Conservation (phyloP, 2,797 vertebrate genomes). For the Staurois parvus region DNA sequence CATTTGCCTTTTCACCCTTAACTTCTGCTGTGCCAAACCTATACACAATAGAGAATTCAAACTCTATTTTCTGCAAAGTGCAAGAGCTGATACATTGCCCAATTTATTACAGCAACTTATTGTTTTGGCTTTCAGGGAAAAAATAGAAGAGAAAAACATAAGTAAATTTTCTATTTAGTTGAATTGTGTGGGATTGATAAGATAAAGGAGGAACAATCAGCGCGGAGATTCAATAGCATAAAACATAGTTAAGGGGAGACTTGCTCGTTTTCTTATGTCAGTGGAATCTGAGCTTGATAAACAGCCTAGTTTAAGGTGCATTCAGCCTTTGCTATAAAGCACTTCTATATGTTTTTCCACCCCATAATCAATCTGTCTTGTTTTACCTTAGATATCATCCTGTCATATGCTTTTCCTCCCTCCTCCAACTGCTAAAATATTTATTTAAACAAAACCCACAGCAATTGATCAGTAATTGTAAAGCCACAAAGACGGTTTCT, state of each 20-base stretch:
- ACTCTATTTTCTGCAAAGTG: conserved; percentile 5
- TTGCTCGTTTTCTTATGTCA: conserved; percentile 47
- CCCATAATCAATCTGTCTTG: conserved; percentile 59
- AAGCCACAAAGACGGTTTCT: not conserved
- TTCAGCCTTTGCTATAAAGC: conserved; percentile 49
- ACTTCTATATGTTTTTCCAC: conserved; percentile 49
- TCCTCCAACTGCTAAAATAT: conserved; percentile 48
- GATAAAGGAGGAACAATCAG: conserved; percentile 54
- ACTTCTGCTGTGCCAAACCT: not conserved
- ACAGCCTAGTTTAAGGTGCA: conserved; percentile 55
- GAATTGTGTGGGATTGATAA: conserved; percentile 51
- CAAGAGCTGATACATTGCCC: conserved; percentile 5
- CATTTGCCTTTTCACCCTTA: not conserved
- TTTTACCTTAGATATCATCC: conserved; percentile 44
- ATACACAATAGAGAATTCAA: conserved; percentile 13
- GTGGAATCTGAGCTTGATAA: conserved; percentile 57
- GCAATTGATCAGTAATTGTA: conserved; percentile 12
- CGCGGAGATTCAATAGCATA: conserved; percentile 57
- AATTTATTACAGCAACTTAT: conserved; percentile 52
- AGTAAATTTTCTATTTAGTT: conserved; percentile 54
- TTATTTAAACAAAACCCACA: conserved; percentile 31
- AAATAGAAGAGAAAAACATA: conserved; percentile 33
- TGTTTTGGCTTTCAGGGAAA: conserved; percentile 38
- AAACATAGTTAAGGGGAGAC: conserved; percentile 50
- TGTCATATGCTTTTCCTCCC: conserved; percentile 20